A percentile compares a stretch with the other conserved stretches of the same genome.
Conservation (phyloP, 2,113 vertebrate genomes). For the Tiliqua scincoides region DNA sequence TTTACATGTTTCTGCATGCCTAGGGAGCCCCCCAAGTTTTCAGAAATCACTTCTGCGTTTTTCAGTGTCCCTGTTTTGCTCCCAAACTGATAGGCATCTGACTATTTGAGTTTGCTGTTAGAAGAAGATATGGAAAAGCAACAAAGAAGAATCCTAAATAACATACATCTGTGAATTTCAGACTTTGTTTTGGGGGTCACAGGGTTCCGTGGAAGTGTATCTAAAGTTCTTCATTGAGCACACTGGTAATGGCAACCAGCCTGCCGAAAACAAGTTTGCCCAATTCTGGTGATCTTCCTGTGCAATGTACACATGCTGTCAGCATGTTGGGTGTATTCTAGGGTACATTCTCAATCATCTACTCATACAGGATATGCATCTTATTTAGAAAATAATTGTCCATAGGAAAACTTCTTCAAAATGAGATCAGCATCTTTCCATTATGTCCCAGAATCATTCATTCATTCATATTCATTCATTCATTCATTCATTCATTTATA, state of each 20-base stretch:
- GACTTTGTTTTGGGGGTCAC: neutral
- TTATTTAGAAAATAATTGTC: neutral
- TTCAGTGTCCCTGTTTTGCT: too few species aligned
- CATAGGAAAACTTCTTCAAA: neutral
- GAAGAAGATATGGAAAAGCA: neutral
- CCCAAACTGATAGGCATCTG: too few species aligned
- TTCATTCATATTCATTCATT: too few species aligned
- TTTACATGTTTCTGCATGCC: too few species aligned
- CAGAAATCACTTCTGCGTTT: too few species aligned
- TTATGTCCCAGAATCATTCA: too few species aligned
- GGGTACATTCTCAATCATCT: neutral
- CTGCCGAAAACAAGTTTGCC: neutral
- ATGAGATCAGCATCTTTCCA: too few species aligned
- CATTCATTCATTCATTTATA: too few species aligned
- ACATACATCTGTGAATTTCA: too few species aligned
- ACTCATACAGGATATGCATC: neutral
- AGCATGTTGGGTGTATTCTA: neutral
- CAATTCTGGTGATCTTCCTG: neutral
- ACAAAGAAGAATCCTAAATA: neutral
- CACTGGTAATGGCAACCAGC: neutral
- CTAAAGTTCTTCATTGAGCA: neutral
- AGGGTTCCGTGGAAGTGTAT: neutral
- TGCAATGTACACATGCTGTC: neutral
- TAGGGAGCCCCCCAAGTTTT: too few species aligned
- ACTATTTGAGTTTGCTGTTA: too few species aligned